phyloP scores from a whole-genome alignment of 2,888 invertebrate species.

The Eilema griseolum region DNA sequence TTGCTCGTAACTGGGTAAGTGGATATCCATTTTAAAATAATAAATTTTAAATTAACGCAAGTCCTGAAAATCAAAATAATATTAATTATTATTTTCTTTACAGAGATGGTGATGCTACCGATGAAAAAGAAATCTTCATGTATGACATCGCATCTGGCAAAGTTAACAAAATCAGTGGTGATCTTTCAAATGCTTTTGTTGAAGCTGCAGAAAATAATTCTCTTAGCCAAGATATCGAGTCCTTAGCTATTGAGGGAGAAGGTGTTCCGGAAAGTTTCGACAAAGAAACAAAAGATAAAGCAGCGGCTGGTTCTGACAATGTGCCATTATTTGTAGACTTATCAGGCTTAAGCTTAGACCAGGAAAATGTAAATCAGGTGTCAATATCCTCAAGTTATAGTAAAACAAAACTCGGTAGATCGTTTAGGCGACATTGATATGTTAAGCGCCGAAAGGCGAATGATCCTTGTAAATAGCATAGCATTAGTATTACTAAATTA shows the following conservation, averaged over 20 bases:
- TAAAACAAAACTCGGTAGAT: constrained; percentile 84
- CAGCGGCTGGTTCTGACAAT: constrained; percentile 79
- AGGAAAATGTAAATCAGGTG: constrained; percentile 74
- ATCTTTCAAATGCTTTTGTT: constrained; percentile 94
- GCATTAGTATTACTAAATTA: constrained; percentile 84
- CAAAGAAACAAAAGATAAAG: constrained; percentile 61
- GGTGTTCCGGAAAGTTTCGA: constrained; percentile 79
- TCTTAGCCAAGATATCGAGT: constrained; percentile 88
- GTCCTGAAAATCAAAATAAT: neutral
- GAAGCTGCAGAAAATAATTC: constrained; percentile 95
- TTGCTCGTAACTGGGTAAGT: constrained; percentile 93
- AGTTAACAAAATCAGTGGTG: constrained; percentile 93
- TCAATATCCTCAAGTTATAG: constrained; percentile 85
- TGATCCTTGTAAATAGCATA: constrained; percentile 82
- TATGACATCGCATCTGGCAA: constrained; percentile 92
- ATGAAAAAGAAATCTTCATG: constrained; percentile 94
- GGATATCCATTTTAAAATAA: constrained; percentile 19
- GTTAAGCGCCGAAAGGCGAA: constrained; percentile 59
- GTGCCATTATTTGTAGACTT: constrained; percentile 85
- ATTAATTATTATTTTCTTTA: constrained; percentile 47
- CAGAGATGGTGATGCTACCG: constrained; percentile 81
- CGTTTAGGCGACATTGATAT: constrained; percentile 76
- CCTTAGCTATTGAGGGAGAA: constrained; percentile 84
- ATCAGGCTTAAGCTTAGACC: constrained; percentile 77
- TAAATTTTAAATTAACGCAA: neutral